Conservation (phyloP, 2,113 vertebrate genomes). For the Lophura nycthemera region DNA sequence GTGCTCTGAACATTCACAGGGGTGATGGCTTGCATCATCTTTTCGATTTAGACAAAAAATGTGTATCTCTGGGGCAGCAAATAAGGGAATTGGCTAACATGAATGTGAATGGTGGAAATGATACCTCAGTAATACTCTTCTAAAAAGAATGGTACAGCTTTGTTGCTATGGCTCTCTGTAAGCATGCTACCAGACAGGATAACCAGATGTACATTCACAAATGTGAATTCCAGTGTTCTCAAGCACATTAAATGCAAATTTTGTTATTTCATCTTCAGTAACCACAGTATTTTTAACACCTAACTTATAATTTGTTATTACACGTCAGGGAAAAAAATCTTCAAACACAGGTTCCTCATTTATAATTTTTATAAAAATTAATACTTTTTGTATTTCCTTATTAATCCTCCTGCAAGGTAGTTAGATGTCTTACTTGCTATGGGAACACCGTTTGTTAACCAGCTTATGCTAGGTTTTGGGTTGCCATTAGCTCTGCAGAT, state of each 20-base stretch:
- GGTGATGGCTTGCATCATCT: not conserved
- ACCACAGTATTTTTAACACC: not conserved
- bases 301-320: not conserved
- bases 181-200: not conserved
- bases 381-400: not conserved
- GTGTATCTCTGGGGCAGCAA: not conserved
- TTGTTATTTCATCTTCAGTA: not conserved
- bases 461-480: slow-evolving; percentile 90
- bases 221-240: not conserved
- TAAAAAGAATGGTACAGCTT: not conserved
- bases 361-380: not conserved
- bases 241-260: not conserved
- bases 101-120: not conserved
- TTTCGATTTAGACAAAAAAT: not conserved
- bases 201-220: not conserved
- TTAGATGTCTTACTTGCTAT: slow-evolving; percentile 87
- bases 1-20: not conserved
- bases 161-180: accelerated
- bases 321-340: not conserved
- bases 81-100: not conserved
- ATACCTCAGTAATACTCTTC: not conserved
- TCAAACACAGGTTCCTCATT: not conserved
- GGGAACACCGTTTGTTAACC: slow-evolving; percentile 90
- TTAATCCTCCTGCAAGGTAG: not conserved
- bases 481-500: slow-evolving; percentile 92